phyloP scores from a whole-genome alignment of 1,140 invertebrate species.

The Drosophila elegans region DNA sequence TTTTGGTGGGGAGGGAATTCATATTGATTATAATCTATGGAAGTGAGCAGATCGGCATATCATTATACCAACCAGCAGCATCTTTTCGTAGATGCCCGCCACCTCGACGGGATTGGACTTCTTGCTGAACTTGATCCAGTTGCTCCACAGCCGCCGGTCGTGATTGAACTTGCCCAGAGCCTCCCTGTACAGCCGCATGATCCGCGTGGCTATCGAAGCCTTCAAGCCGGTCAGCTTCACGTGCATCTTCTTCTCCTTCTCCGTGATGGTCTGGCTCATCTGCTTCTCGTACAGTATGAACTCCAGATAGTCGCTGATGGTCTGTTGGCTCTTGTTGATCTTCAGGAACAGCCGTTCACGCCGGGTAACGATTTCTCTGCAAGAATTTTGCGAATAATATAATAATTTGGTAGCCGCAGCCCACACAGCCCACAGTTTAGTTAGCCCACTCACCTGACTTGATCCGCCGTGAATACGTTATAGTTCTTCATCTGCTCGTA shows the following conservation, averaged over 20 bases:
- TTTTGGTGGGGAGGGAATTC: not conserved
- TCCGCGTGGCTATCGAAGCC: slow-evolving; percentile 53
- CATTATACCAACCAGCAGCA: slow-evolving; percentile 64
- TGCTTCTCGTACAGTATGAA: slow-evolving; percentile 77
- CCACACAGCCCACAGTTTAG: not conserved
- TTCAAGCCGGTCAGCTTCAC: slow-evolving; percentile 59
- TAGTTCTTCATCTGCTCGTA: slow-evolving; percentile 74
- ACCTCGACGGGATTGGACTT: slow-evolving; percentile 66
- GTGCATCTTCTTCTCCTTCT: slow-evolving; percentile 63
- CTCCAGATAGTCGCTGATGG: slow-evolving; percentile 64
- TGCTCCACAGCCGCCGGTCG: slow-evolving; percentile 67
- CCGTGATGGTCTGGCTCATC: slow-evolving; percentile 61
- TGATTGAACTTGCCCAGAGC: slow-evolving; percentile 63
- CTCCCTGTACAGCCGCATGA: slow-evolving; percentile 72
- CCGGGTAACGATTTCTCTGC: slow-evolving; percentile 64
- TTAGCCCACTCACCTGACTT: slow-evolving; percentile 59
- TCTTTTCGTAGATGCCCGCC: slow-evolving; percentile 78
- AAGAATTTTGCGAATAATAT: not conserved
- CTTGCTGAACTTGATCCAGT: slow-evolving; percentile 75
- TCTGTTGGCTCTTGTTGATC: slow-evolving; percentile 59
- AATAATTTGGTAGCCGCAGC: not conserved
- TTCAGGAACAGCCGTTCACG: slow-evolving; percentile 62
- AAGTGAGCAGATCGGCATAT: slow-evolving; percentile 1
- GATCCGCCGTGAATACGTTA: slow-evolving; percentile 66
- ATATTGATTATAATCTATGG: not conserved